Evolutionary conservation across 23 tunicate genomes (phyloP).

Genomic region (Trididemnum miniatum): DNA sequence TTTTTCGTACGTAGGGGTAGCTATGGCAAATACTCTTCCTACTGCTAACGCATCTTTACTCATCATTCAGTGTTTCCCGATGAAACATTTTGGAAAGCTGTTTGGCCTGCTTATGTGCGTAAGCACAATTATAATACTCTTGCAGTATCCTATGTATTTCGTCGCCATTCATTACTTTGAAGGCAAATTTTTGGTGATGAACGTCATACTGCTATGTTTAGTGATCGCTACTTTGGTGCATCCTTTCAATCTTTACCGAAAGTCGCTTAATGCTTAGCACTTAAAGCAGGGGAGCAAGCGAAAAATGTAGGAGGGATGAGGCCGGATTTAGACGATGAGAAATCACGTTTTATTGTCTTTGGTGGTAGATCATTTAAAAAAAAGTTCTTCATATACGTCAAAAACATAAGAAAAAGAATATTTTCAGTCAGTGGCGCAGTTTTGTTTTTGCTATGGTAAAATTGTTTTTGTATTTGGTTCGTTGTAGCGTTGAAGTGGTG

Average conservation of each 20-base stretch:
- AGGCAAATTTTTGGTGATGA: neutral
- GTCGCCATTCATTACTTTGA: neutral
- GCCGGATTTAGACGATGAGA: too few relatives aligned
- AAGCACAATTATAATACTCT: neutral
- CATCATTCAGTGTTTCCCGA: neutral
- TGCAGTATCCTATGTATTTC: neutral
- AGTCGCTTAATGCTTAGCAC: too few relatives aligned
- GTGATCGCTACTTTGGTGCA: neutral
- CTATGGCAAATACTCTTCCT: neutral
- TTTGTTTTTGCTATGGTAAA: too few relatives aligned
- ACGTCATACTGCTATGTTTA: neutral
- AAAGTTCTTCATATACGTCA: too few relatives aligned
- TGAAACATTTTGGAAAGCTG: constrained; percentile 1
- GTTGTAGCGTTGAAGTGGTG: too few relatives aligned
- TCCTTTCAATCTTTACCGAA: neutral
- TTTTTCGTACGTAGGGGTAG: neutral
- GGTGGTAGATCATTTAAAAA: too few relatives aligned
- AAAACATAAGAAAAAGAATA: too few relatives aligned
- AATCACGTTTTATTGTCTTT: too few relatives aligned
- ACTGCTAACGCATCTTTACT: neutral
- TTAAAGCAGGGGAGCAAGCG: too few relatives aligned
- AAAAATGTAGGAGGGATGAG: too few relatives aligned
- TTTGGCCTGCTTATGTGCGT: neutral
- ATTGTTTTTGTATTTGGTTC: too few relatives aligned
- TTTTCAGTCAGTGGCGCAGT: too few relatives aligned